Percentiles rank a stretch among this genome's conserved stretches.
phyloP scores from a whole-genome alignment of 1,140 invertebrate genomes.

The Pseudachorutes palmiensis region DNA sequence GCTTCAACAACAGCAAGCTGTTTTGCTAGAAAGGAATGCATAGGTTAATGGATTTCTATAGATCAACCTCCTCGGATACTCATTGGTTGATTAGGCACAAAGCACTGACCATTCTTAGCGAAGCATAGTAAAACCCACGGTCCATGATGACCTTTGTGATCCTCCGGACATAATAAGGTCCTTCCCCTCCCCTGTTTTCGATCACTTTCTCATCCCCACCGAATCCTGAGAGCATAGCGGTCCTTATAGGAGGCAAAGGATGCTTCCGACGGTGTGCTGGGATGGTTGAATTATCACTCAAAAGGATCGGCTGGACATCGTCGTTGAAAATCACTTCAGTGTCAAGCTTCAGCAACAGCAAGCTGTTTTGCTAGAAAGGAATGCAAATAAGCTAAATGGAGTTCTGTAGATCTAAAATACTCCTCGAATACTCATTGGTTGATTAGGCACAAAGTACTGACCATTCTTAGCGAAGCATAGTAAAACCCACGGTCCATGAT shows the following conservation, averaged over 20 bases:
- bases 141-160: slow-evolving; percentile 25
- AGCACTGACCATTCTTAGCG: neutral
- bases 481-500: slow-evolving; percentile 24
- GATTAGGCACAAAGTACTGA: no score
- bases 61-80: no score
- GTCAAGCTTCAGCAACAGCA: slow-evolving; percentile 1
- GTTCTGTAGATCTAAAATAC: no score
- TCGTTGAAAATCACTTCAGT: slow-evolving; percentile 11
- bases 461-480: no score
- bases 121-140: slow-evolving; percentile 20
- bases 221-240: neutral
- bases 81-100: no score
- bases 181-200: neutral
- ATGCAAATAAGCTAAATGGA: no score
- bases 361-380: slow-evolving; percentile 12
- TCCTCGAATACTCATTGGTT: no score
- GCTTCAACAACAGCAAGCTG: neutral
- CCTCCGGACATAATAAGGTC: slow-evolving; percentile 13
- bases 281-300: slow-evolving; percentile 7
- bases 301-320: slow-evolving; percentile 1
- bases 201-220: neutral
- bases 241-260: neutral
- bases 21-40: no score
- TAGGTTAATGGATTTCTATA: no score
- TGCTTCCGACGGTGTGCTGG: neutral